Evolutionary conservation across 2,113 vertebrate genomes (phyloP).

Genomic region (Antigone vipio): DNA sequence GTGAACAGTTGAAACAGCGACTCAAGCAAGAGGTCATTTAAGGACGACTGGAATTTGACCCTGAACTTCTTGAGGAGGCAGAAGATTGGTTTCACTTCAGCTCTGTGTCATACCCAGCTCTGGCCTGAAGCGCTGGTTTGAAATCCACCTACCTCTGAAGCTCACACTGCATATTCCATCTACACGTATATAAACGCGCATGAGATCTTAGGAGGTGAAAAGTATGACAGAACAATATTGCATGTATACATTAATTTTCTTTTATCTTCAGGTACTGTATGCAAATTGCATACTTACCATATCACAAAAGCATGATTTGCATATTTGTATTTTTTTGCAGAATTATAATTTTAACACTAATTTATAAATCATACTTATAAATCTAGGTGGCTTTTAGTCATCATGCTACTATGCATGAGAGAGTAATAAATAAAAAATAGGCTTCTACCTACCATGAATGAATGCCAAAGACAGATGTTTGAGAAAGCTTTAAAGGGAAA

Average conservation of each 20-base stretch:
- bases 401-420: background rate
- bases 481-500: background rate
- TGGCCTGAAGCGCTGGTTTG: background rate
- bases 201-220: background rate
- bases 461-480: background rate
- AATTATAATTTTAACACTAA: background rate
- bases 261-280: background rate
- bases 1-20: background rate
- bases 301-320: background rate
- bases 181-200: background rate
- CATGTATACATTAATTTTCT: background rate
- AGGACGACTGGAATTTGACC: constrained; percentile 54
- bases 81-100: constrained; percentile 22
- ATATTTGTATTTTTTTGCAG: background rate
- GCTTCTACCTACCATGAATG: background rate
- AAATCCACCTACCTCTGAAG: constrained; percentile 20
- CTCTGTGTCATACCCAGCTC: background rate
- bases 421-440: background rate
- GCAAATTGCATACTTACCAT: background rate
- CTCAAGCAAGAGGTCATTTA: constrained; percentile 2
- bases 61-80: constrained; percentile 25
- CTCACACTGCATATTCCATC: background rate
- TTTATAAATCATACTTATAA: background rate
- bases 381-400: background rate
- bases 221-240: background rate